A percentile compares a stretch with the other conserved stretches of the same genome.
Conservation (phyloP, 2,888 invertebrate genomes). For the Galerucella pusilla region DNA sequence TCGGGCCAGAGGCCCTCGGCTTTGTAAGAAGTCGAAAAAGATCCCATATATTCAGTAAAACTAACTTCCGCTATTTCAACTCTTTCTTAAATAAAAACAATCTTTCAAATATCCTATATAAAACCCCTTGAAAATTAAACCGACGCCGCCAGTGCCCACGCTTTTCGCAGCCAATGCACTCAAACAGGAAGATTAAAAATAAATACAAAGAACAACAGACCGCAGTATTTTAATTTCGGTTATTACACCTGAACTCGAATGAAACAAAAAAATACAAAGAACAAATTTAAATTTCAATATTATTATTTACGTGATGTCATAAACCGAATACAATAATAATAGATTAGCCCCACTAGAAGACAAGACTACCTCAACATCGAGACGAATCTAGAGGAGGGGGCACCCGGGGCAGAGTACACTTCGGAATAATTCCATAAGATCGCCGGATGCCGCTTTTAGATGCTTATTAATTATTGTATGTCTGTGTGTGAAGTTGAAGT, state of each 20-base stretch:
- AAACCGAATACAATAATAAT: neutral
- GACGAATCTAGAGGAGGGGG: conserved; percentile 48
- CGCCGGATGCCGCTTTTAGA: conserved; percentile 42
- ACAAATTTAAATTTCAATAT: neutral
- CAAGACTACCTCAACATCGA: conserved; percentile 53
- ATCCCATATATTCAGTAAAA: too few species aligned
- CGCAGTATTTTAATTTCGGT: conserved; percentile 1
- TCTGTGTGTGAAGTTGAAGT: conserved; percentile 14
- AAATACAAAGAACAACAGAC: neutral
- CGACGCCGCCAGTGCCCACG: neutral
- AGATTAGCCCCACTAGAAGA: conserved; percentile 2
- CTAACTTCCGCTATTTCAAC: too few species aligned
- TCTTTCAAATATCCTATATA: neutral
- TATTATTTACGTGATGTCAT: neutral
- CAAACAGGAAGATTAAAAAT: neutral
- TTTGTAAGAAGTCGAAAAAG: too few species aligned
- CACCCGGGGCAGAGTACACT: conserved; percentile 59
- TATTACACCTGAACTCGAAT: neutral
- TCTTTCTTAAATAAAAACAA: neutral
- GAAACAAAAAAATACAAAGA: neutral
- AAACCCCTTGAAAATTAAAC: neutral
- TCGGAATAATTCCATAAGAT: conserved; percentile 57
- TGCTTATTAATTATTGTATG: conserved; percentile 50
- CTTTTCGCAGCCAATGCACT: neutral
- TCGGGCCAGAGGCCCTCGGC: too few species aligned